These are phyloP conservation scores for Ectobius pallidus DNA, from an alignment of 2,888 invertebrate species.

Conservation along the genomic window DNA sequence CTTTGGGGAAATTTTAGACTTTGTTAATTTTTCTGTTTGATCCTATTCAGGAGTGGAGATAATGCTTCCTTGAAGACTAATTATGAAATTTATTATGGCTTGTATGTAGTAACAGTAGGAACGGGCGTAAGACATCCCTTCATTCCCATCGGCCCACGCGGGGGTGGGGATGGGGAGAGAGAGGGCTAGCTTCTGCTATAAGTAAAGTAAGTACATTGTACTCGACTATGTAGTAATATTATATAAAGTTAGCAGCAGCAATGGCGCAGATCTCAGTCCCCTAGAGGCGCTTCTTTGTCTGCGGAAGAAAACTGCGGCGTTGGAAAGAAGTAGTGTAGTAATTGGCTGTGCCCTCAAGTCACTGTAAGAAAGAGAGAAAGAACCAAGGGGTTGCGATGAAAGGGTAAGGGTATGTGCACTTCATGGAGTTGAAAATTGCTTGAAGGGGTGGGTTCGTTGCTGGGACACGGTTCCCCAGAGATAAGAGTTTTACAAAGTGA, in stretches of 20 bases:
- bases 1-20: slow-evolving; percentile 45
- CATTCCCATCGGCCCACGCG: not conserved
- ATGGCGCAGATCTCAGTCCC: slow-evolving; percentile 11
- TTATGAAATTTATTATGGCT: slow-evolving; percentile 43
- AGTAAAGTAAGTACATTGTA: slow-evolving; percentile 21
- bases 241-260: slow-evolving; percentile 26
- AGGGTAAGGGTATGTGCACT: not conserved
- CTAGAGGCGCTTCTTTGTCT: slow-evolving; percentile 29
- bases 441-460: not conserved
- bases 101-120: slow-evolving; percentile 27
- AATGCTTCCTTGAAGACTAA: slow-evolving; percentile 44
- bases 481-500: not conserved
- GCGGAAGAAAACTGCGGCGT: slow-evolving; percentile 8
- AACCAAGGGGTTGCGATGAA: slow-evolving; percentile 1
- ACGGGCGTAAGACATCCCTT: slow-evolving; percentile 23
- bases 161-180: not conserved
- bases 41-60: slow-evolving; percentile 41
- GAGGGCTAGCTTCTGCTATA: not conserved
- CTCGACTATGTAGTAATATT: slow-evolving; percentile 24
- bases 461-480: slow-evolving; percentile 7
- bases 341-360: slow-evolving; percentile 31
- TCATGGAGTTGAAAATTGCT: not conserved
- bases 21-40: slow-evolving; percentile 46
- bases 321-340: slow-evolving; percentile 22
- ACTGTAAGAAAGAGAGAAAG: not conserved